Conservation (phyloP, 2,797 vertebrate species). For the Lindbergichthys nudifrons region DNA sequence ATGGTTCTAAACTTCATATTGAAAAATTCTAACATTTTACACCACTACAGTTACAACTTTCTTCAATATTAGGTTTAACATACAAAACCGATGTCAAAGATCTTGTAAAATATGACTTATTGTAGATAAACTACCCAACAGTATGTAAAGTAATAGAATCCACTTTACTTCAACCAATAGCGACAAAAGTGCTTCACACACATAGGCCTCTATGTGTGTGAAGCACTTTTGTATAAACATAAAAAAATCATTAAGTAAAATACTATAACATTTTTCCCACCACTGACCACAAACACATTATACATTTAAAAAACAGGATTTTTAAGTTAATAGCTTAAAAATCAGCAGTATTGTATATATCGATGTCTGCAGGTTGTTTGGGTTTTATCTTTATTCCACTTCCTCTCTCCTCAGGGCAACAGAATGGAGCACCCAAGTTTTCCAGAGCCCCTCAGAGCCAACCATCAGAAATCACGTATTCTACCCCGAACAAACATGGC, state of each 20-base stretch:
- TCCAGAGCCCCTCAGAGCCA: constrained; percentile 41
- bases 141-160: background rate
- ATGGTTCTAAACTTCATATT: background rate
- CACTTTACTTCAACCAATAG: background rate
- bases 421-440: constrained; percentile 88
- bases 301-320: background rate
- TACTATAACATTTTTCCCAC: background rate
- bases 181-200: background rate
- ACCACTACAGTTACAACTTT: background rate
- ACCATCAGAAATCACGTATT: constrained; percentile 75
- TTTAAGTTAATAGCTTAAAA: background rate
- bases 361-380: background rate
- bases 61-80: background rate
- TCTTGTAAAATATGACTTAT: background rate
- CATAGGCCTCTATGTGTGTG: background rate
- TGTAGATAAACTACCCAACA: background rate
- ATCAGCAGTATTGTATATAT: background rate
- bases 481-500: constrained; percentile 70
- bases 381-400: background rate
- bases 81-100: background rate
- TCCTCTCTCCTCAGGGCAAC: constrained; percentile 75
- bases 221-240: too few relatives aligned
- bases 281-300: background rate
- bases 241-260: background rate
- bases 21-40: background rate